Conservation (phyloP, 2,888 invertebrate genomes). For the Balanococcus diminutus region DNA sequence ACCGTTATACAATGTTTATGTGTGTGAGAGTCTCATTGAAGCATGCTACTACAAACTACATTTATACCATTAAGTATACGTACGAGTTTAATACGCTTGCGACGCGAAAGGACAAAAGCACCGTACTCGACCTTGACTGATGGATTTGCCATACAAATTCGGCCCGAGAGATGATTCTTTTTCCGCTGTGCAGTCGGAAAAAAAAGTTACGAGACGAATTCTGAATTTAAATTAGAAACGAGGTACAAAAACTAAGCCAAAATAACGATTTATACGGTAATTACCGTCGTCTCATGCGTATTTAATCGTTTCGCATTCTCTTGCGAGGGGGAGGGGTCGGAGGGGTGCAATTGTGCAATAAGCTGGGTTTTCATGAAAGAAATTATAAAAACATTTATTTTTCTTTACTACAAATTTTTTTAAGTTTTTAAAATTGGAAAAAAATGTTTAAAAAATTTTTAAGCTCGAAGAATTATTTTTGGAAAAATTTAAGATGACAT, state of each 20-base stretch:
- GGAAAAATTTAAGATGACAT: too few relatives aligned
- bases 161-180: background rate
- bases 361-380: too few relatives aligned
- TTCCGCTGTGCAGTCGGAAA: background rate
- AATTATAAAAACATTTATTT: too few relatives aligned
- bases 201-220: background rate
- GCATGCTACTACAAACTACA: background rate
- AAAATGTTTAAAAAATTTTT: too few relatives aligned
- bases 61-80: background rate
- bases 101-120: background rate
- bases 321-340: background rate
- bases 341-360: background rate
- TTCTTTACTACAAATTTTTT: too few relatives aligned
- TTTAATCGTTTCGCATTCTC: background rate
- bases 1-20: background rate
- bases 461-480: too few relatives aligned
- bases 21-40: background rate
- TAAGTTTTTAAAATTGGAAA: too few relatives aligned
- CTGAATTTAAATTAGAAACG: background rate
- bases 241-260: background rate
- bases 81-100: background rate
- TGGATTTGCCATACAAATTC: background rate
- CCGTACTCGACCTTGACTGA: background rate
- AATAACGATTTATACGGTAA: slow-evolving; percentile 20
- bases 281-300: background rate